Percentiles rank a stretch among this genome's conserved stretches.
These are phyloP conservation scores for Oreamnos americanus DNA, from an alignment of 2,113 vertebrate genomes.

Conservation along the genomic window DNA sequence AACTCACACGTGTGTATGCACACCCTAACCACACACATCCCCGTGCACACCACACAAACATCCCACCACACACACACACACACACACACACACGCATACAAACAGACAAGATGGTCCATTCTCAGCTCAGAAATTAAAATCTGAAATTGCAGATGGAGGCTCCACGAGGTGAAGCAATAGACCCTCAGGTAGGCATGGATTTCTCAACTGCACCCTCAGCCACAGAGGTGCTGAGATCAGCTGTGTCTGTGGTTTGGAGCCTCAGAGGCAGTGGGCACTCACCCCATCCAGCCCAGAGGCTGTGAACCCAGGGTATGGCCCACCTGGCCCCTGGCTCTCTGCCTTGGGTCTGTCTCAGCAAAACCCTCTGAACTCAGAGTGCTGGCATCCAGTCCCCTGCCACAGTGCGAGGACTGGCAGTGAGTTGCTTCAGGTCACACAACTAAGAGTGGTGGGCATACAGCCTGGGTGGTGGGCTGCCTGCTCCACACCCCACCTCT, in stretches of 20 bases:
- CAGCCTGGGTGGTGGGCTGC: not conserved
- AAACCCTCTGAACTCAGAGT: too few relatives aligned
- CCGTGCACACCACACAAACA: not conserved
- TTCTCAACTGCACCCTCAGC: not conserved
- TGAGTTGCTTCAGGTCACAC: too few relatives aligned
- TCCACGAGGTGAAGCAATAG: too few relatives aligned
- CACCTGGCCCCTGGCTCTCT: not conserved
- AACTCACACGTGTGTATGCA: too few relatives aligned
- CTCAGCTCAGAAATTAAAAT: not conserved
- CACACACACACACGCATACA: too few relatives aligned
- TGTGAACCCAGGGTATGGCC: not conserved
- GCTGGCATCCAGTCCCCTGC: not conserved
- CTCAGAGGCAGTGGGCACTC: rapidly evolving
- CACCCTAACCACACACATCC: not conserved
- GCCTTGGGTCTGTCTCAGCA: not conserved
- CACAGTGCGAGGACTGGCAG: rapidly evolving
- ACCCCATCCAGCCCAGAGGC: not conserved
- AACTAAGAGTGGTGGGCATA: not conserved
- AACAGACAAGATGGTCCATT: not conserved
- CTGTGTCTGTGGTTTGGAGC: not conserved
- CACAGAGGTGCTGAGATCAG: not conserved
- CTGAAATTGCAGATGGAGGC: not conserved
- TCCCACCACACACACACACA: not conserved
- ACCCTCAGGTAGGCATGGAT: rapidly evolving
- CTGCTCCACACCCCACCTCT: not conserved